phyloP scores from a whole-genome alignment of 2,888 invertebrate species.

The Spisula subtruncata region DNA sequence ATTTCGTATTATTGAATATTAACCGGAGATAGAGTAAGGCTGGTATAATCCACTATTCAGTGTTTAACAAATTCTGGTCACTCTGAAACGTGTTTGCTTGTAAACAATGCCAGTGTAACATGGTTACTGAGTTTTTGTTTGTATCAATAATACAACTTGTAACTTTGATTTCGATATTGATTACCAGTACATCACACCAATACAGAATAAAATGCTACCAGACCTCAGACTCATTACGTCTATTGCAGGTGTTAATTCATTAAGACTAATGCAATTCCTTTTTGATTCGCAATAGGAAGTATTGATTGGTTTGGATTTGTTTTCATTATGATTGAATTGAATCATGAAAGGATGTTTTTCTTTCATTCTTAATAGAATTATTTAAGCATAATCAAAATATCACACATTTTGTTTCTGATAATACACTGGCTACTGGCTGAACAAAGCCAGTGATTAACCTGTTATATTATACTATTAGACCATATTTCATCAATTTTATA shows the following conservation, averaged over 20 bases:
- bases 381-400: too few relatives aligned
- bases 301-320: too few relatives aligned
- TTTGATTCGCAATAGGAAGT: not conserved
- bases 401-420: too few relatives aligned
- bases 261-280: not conserved
- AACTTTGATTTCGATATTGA: constrained; percentile 2
- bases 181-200: not conserved
- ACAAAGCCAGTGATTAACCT: too few relatives aligned
- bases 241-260: not conserved
- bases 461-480: too few relatives aligned
- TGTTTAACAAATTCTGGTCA: constrained; percentile 15
- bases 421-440: too few relatives aligned
- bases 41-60: not conserved
- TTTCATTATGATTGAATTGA: too few relatives aligned
- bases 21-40: constrained; percentile 9
- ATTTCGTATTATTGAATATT: constrained; percentile 24
- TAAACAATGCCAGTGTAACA: constrained; percentile 31
- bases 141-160: not conserved
- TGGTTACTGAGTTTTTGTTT: constrained; percentile 24
- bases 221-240: constrained; percentile 16
- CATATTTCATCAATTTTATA: too few relatives aligned
- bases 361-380: too few relatives aligned
- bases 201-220: not conserved
- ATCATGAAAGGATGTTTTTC: too few relatives aligned
- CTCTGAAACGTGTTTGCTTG: not conserved